These are phyloP conservation scores for Hymenochirus boettgeri DNA, from an alignment of 2,113 vertebrate species.

Conservation along the genomic window DNA sequence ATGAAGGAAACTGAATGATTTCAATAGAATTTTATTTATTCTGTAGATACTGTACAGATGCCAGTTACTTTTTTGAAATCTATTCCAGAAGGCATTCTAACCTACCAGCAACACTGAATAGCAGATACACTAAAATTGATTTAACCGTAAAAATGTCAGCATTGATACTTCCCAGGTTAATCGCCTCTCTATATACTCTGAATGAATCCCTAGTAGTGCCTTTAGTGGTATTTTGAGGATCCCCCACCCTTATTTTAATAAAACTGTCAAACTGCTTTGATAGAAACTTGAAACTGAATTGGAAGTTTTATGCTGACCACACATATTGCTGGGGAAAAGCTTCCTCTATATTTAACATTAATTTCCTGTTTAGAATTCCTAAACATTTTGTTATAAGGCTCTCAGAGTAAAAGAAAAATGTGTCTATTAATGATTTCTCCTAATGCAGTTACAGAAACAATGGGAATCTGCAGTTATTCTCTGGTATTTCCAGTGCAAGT, in stretches of 20 bases:
- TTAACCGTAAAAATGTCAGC: too few species aligned
- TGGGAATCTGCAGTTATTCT: too few species aligned
- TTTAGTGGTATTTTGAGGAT: background rate
- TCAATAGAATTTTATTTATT: too few species aligned
- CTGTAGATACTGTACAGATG: too few species aligned
- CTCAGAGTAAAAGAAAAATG: background rate
- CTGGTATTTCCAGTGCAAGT: too few species aligned
- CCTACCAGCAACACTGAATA: too few species aligned
- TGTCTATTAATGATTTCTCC: too few species aligned
- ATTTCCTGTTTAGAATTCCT: background rate
- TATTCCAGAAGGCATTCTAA: too few species aligned
- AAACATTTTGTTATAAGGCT: background rate
- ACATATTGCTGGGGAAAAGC: constrained; percentile 4
- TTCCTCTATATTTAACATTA: constrained; percentile 21
- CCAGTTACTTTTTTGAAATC: too few species aligned
- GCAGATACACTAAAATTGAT: too few species aligned
- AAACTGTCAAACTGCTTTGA: constrained; percentile 5
- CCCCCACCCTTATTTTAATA: background rate
- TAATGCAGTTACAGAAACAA: too few species aligned
- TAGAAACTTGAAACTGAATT: constrained; percentile 17
- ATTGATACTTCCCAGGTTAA: constrained; percentile 16
- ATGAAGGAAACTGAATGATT: too few species aligned
- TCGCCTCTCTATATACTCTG: constrained; percentile 2
- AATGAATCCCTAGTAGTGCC: background rate
- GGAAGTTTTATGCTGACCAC: constrained; percentile 19